Evolutionary conservation across 1,140 invertebrate genomes (phyloP).

Genomic region (Harlomillsia oculata): DNA sequence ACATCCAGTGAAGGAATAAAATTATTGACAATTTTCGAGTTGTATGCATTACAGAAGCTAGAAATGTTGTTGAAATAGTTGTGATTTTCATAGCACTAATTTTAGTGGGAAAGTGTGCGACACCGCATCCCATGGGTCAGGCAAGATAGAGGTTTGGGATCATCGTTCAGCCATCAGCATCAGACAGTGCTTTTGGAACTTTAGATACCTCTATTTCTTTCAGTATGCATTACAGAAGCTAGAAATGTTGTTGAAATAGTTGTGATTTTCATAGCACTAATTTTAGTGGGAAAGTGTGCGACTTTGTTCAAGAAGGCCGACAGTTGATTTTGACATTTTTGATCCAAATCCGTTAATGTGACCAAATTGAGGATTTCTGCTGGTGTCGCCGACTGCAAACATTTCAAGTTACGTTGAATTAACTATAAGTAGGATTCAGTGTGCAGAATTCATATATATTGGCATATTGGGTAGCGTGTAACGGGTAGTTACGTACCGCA

Average conservation of each 20-base stretch:
- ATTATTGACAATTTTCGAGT: neutral
- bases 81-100: conserved; percentile 27
- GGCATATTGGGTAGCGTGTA: neutral
- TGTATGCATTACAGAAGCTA: conserved; percentile 22
- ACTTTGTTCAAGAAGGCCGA: conserved; percentile 24
- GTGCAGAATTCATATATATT: neutral
- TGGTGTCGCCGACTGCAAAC: conserved; percentile 11
- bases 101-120: conserved; percentile 27
- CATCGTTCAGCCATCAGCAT: too few species aligned
- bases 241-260: conserved; percentile 26
- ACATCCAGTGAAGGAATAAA: neutral
- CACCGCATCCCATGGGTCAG: too few species aligned
- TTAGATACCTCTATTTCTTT: too few species aligned
- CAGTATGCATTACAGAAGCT: conserved; percentile 29
- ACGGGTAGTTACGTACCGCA: conserved; percentile 8
- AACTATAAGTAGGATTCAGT: neutral
- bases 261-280: conserved; percentile 25
- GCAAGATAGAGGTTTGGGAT: too few species aligned
- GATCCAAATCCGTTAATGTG: conserved; percentile 16
- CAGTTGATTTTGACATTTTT: conserved; percentile 21
- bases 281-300: conserved; percentile 28
- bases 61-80: conserved; percentile 23
- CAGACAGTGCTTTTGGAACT: too few species aligned
- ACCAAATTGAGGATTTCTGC: conserved; percentile 24
- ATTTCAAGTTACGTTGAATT: neutral